Percentiles rank a stretch among this genome's conserved stretches.
Evolutionary conservation across 2,113 vertebrate genomes (phyloP).

Genomic region (Aegotheles bennettii): DNA sequence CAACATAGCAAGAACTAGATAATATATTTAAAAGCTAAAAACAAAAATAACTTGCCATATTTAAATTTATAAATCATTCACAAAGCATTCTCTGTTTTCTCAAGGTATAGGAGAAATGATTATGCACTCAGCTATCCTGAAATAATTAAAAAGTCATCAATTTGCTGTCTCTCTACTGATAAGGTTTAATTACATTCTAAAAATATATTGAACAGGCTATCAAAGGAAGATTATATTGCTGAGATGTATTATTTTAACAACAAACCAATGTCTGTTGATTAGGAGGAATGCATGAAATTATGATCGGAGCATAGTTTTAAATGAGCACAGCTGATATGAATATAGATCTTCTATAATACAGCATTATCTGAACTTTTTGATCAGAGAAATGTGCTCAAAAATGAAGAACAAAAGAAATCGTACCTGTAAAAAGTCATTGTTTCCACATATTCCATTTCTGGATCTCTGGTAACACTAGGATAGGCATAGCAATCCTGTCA

Average conservation of each 20-base stretch:
- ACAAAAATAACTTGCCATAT: background rate
- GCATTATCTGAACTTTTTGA: background rate
- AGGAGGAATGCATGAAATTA: background rate
- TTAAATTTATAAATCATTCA: background rate
- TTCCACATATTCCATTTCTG: background rate
- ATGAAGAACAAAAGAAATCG: background rate
- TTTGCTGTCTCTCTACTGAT: slow-evolving; percentile 78
- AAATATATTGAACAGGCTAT: slow-evolving; percentile 83
- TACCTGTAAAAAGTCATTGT: background rate
- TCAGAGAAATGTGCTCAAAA: background rate
- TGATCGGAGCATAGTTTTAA: background rate
- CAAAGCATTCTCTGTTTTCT: background rate
- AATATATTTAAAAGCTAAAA: background rate
- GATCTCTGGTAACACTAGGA: background rate
- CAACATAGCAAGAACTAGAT: background rate
- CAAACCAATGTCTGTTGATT: slow-evolving; percentile 3
- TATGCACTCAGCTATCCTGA: slow-evolving; percentile 81
- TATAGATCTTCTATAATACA: background rate
- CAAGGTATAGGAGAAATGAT: slow-evolving; percentile 59
- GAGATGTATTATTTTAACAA: slow-evolving; percentile 71
- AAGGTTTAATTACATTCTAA: slow-evolving; percentile 89
- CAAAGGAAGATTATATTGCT: slow-evolving; percentile 61
- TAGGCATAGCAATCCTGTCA: background rate
- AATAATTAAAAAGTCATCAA: slow-evolving; percentile 92
- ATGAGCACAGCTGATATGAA: background rate